A percentile compares a stretch with the other conserved stretches of the same genome.
Evolutionary conservation across 2,113 vertebrate genomes (phyloP).

Genomic region (Chaenogobius annularis): DNA sequence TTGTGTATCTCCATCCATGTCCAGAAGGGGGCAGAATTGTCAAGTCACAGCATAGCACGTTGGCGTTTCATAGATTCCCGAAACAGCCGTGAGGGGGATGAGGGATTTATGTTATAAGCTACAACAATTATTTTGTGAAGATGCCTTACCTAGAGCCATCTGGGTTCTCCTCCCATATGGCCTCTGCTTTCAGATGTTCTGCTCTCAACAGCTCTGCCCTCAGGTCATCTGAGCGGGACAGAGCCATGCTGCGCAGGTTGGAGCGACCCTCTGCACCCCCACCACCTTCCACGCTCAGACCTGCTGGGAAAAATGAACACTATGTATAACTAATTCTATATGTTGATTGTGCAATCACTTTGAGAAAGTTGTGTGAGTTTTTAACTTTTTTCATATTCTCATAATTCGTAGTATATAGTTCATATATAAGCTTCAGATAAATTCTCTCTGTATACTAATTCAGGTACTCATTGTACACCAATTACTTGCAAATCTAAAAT

Average conservation of each 20-base stretch:
- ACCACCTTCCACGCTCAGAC: constrained; percentile 52
- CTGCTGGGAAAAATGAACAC: constrained; percentile 23
- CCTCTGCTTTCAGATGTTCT: constrained; percentile 78
- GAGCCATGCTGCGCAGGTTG: constrained; percentile 42
- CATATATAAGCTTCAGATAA: no score
- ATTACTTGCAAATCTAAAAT: background rate
- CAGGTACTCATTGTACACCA: background rate
- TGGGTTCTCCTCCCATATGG: constrained; percentile 70
- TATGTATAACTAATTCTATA: background rate
- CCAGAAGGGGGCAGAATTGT: constrained; percentile 62
- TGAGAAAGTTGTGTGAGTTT: no score
- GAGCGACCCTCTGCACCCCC: constrained; percentile 55
- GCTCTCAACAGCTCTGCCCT: constrained; percentile 74
- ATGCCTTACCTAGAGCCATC: constrained; percentile 64
- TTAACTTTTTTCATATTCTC: no score
- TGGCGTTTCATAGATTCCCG: background rate
- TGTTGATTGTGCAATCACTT: background rate
- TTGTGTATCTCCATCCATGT: background rate
- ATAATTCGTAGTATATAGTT: background rate
- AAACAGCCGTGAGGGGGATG: constrained; percentile 1
- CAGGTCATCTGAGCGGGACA: constrained; percentile 73
- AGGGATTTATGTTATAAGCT: constrained; percentile 38
- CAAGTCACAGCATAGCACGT: background rate
- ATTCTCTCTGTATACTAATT: background rate
- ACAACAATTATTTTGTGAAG: constrained; percentile 19